Base-by-base conservation (phyloP, 2,888 invertebrate genomes). In the Schizaphis graminum region DNA sequence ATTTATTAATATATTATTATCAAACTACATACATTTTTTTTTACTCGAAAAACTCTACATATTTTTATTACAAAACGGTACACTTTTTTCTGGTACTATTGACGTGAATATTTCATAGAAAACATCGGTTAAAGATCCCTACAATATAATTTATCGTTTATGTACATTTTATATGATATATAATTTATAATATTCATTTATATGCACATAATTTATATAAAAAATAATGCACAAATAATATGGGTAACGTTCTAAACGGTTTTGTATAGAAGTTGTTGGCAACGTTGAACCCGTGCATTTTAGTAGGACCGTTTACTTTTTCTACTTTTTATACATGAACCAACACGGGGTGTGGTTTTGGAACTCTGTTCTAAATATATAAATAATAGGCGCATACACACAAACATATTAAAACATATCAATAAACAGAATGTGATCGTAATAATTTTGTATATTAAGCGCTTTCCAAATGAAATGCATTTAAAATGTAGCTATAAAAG, bases 141-240 rank as follows among this genome's bases (percentile, higher is more conserved):
- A 8, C 35, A 35, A 77, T 77, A 77, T 77, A 77, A 77, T 24
- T 35, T 77, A 77, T 77, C 77, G 77, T 77, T 77, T 77, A 77
- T 77, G 77, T 35, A 35, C 21, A 35, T 77, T 35, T 77, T 77
- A 35, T 77, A 77, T 21, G 21, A 77, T 77, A 35, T 77, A 77
- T 77, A 77, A 77, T 77, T 77, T 77, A 77, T 35, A 77, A 77
- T 77, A 41, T 21, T 35, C 77, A 77, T 77, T 77, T 35, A 77
- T 77, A 77, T 77, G 77, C 77, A 77, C 77, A 77, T 77, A 77
- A 35, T 77, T 77, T 77, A 35, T 21, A 77, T 5, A 77, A 77
- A 61, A 77, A 77, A 77, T 77, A 77, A 77, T 77, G 77, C 35
- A 77, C 35, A 77, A 77, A 77, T 77, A 77, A 77, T 77, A 77